Conservation (phyloP, 2,888 invertebrate species). For the Hypselothyrea guttata region DNA sequence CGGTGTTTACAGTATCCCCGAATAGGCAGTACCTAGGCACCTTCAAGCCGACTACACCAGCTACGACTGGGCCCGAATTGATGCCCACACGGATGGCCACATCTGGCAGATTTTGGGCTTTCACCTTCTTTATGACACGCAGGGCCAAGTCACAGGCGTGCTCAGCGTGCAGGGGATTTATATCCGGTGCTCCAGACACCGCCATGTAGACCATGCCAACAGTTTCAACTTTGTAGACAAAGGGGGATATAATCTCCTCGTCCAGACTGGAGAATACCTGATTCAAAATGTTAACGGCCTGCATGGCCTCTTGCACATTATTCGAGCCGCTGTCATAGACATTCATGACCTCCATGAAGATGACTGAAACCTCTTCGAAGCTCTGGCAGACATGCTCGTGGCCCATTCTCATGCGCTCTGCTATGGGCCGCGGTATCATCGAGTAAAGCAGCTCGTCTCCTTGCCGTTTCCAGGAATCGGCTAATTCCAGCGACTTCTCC, state of each 20-base stretch:
- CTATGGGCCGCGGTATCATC: slow-evolving; percentile 94
- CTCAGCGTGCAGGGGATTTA: slow-evolving; percentile 88
- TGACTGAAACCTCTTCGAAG: slow-evolving; percentile 82
- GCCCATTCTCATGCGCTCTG: slow-evolving; percentile 90
- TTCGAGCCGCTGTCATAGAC: slow-evolving; percentile 76
- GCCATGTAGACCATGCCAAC: slow-evolving; percentile 96
- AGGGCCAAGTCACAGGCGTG: slow-evolving; percentile 91
- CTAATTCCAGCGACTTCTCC: slow-evolving; percentile 88
- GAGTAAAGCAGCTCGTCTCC: slow-evolving; percentile 94
- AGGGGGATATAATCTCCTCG: slow-evolving; percentile 90
- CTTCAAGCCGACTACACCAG: slow-evolving; percentile 92
- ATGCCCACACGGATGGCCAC: slow-evolving; percentile 86
- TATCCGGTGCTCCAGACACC: slow-evolving; percentile 93
- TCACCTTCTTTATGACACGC: slow-evolving; percentile 87
- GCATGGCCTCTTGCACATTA: slow-evolving; percentile 86
- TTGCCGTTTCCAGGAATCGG: slow-evolving; percentile 92
- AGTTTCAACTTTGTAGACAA: slow-evolving; percentile 97
- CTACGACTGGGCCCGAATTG: slow-evolving; percentile 94
- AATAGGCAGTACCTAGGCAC: slow-evolving; percentile 94
- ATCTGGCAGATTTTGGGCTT: slow-evolving; percentile 86
- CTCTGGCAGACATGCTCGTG: slow-evolving; percentile 91
- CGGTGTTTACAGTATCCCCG: slow-evolving; percentile 95
- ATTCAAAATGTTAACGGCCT: slow-evolving; percentile 92
- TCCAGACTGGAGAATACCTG: slow-evolving; percentile 93
- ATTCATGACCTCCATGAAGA: slow-evolving; percentile 81